Evolutionary conservation across 1,140 invertebrate species (phyloP), one percentile per base, ranked within the genome.

Genomic region (Heliconius nattereri): DNA sequence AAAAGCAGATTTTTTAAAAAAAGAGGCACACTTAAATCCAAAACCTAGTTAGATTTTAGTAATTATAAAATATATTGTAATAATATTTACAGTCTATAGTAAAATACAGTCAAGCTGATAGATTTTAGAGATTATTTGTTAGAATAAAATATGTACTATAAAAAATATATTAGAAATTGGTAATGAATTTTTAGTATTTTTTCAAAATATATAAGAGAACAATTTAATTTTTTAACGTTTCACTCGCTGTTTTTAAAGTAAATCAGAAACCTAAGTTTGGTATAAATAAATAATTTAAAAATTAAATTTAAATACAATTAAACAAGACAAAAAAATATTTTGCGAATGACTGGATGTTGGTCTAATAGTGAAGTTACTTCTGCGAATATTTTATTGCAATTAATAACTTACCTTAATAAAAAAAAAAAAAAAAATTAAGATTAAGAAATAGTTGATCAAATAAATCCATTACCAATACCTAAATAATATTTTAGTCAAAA

Each of bases 31-130:
- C 2, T 26, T 13, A 66, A 0, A 11, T 13, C 40, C 23, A 66
- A 66, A 13, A 29, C 23, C 23, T 66, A 66, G 23, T 29, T 66
- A 26, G 13, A 45, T 60, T 60, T 60, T 60, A 60, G 57, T 60
- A 60, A 23, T 23, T 60, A 60, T 23, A 11, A 60, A 26, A 26
- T n/a, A 60, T 11, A 60, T 20, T 60, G 20, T 60, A 45, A 16
- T 45, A 45, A 45, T 60, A 60, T 60, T 60, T 60, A 60, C 57
- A 60, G 57, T n/a, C 23, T 26, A 60, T 54, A 19, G n/a, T 60
- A 60, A 23, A 60, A 60, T 60, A 60, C 57, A 60, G 23, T 60
- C 9, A 60, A 60, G 23, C 57, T 60, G 57, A 23, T 23, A 26
- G 9, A 60, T 60, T 60, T 23, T 60, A 20, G n/a, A 23, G n/a